Base-by-base conservation (phyloP, 2,888 invertebrate species). In the Pteria penguin region DNA sequence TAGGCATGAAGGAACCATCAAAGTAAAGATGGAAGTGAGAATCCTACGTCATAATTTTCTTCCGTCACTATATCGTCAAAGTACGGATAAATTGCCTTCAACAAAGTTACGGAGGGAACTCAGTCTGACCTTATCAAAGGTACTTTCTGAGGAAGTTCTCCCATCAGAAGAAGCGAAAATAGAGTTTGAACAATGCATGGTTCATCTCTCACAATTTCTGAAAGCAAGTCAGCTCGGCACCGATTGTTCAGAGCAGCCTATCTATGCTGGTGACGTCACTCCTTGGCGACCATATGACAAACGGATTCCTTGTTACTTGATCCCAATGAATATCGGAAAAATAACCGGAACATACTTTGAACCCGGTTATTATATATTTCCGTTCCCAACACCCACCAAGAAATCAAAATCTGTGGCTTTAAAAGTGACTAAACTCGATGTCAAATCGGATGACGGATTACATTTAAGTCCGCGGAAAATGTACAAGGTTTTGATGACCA, bases 401-500 rank as follows among this genome's bases (percentile, higher is more conserved):
- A 45, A 45, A 18, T 8, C 18, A 18, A 72, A 72, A 36, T 66
- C 67, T 26, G 60, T 77, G 8, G n/a, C n/a, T n/a, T n/a, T n/a
- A n/a, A 77, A 72, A 33, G 69, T 73, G 24, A 68, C 63, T 26
- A 77, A 73, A 32, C 33, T 77, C 14, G 72, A 77, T 11, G 14
- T 88, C 0, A 61, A 88, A 26, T 84, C 87, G 3, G 85, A 87
- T 5, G 87, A 87, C 54, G 79, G 78, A 14, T 26, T 69, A 2
- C 84, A 87, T 77, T 78, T 89, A 52, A 89, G 88, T 3, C 81
- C 86, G 0, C 80, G 82, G 62, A 82, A 82, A 61, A 79, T 88
- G 5, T 86, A 87, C 65, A 75, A 78, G 52, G 75, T 82, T 2
- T 71, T 87, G 4, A 78, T 83, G 45, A 83, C 81, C 29, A 76